Evolutionary conservation across 2,888 invertebrate species (phyloP), one percentile per base, ranked within the genome.

Genomic region (Nymphalis urticae): DNA sequence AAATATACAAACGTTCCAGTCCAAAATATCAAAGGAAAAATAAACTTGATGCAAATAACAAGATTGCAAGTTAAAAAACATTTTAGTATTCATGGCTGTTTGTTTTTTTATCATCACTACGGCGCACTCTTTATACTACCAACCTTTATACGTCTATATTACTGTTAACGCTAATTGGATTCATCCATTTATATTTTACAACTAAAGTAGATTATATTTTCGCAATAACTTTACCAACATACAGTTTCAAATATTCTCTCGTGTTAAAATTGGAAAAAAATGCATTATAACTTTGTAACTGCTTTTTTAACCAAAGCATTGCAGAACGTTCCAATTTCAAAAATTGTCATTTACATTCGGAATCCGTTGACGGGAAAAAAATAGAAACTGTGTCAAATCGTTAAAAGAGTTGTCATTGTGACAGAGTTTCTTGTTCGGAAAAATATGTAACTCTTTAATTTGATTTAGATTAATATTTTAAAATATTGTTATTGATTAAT

Each of bases 341-440:
- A 68, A 66, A 69, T 21, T 53, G 62, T 24, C 56, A 64, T 66
- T 67, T 47, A 48, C 51, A 53, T 42, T 66, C 61, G 24, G 56
- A 66, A 67, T 72, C 56, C 42, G 64, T 67, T 68, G 17, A 60
- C 59, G 56, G 27, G 59, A 48, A 62, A 62, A 64, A 68, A 73
- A 70, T 75, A 73, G 75, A 77, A 77, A 76, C 75, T 73, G 74
- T 71, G 59, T 48, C 77, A 60, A 78, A 78, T 75, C 66, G 72
- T 36, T 21, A n/a, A 48, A 63, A 74, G 75, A 61, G 64, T 74
- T 72, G 74, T 62, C 64, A 76, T 72, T 73, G 73, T 73, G 72
- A 64, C 66, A 72, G 69, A 21, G 19, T 48, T 54, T 54, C 16
- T 10, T 16, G 17, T 27, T 65, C n/a, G 19, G 48, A 56, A 59